Evolutionary conservation across 2,888 invertebrate genomes (phyloP).

Genomic region (Ariolimax columbianus): DNA sequence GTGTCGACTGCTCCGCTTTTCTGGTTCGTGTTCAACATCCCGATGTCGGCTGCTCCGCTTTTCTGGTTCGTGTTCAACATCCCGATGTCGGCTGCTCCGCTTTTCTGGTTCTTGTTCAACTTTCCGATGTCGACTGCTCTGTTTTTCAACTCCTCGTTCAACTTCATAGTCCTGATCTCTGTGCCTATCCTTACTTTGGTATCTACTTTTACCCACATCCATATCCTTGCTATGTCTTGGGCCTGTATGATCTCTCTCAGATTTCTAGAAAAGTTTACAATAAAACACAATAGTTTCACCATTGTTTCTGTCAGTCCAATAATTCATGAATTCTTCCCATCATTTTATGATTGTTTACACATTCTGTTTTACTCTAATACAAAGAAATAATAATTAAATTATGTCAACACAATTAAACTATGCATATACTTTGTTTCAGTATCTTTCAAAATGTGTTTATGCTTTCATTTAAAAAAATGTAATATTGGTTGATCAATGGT

Average conservation of each 20-base stretch:
- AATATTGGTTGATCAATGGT: too few relatives aligned
- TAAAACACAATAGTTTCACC: too few relatives aligned
- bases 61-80: not conserved
- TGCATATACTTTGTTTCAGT: too few relatives aligned
- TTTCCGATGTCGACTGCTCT: too few relatives aligned
- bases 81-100: slow-evolving; percentile 27
- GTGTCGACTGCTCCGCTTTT: slow-evolving; percentile 19
- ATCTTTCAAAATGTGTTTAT: too few relatives aligned
- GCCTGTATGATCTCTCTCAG: not conserved
- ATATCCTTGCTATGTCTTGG: not conserved
- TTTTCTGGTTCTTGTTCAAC: slow-evolving; percentile 51
- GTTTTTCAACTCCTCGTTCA: slow-evolving; percentile 49
- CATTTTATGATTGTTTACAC: too few relatives aligned
- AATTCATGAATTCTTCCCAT: too few relatives aligned
- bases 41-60: slow-evolving; percentile 25
- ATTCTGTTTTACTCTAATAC: too few relatives aligned
- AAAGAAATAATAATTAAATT: too few relatives aligned
- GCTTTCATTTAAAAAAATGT: too few relatives aligned
- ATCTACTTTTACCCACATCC: slow-evolving; percentile 7
- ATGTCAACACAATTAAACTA: too few relatives aligned
- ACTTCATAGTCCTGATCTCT: slow-evolving; percentile 29
- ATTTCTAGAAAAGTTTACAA: slow-evolving; percentile 1
- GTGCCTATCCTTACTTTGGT: slow-evolving; percentile 31
- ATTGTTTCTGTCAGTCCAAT: too few relatives aligned
- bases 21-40: not conserved